Evolutionary conservation across 2,888 invertebrate genomes (phyloP).

Genomic region (Linnaemya tessellans): DNA sequence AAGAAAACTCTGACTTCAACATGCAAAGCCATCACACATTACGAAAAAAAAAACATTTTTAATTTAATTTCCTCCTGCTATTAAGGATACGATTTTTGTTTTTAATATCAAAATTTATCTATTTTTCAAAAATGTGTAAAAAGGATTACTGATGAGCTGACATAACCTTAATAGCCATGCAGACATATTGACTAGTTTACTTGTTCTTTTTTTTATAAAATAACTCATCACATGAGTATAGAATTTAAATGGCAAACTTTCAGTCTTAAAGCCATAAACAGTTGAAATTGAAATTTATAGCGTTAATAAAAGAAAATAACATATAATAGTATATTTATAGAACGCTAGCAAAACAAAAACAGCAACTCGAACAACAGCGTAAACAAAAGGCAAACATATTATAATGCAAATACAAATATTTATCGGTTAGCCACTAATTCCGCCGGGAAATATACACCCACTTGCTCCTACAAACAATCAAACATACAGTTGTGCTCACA

Average conservation of each 20-base stretch:
- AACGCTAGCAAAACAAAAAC: constrained; percentile 1
- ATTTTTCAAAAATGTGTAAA: no score
- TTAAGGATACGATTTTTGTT: no score
- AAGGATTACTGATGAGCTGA: no score
- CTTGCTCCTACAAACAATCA: background rate
- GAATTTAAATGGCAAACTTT: constrained; percentile 7
- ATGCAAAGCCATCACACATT: no score
- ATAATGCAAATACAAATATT: constrained; percentile 58
- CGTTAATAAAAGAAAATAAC: constrained; percentile 23
- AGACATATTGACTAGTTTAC: background rate
- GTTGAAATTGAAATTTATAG: constrained; percentile 49
- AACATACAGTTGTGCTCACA: background rate
- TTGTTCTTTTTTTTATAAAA: background rate
- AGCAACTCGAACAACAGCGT: constrained; percentile 27
- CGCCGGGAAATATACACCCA: constrained; percentile 24
- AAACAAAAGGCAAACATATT: constrained; percentile 31
- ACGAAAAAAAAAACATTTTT: no score
- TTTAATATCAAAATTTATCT: no score
- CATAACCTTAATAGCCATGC: no score
- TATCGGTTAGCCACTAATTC: constrained; percentile 59
- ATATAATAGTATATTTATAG: background rate
- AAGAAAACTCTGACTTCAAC: no score
- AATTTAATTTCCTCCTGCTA: no score
- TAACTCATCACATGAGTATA: background rate
- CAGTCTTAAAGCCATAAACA: constrained; percentile 26